phyloP scores from a whole-genome alignment of 1,140 invertebrate species.

The Drosophila aff. region DNA sequence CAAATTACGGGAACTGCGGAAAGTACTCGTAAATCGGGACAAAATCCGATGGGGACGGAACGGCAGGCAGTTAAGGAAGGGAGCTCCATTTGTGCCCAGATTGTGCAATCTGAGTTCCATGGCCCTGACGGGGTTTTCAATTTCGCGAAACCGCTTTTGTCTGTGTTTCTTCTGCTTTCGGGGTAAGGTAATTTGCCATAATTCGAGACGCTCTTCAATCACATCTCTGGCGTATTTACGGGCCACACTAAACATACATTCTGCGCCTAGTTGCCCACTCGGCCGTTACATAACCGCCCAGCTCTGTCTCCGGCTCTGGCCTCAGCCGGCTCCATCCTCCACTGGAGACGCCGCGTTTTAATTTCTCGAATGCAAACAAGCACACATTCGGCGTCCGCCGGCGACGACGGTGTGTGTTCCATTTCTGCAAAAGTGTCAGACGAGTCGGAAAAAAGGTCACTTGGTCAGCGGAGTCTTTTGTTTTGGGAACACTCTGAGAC shows the following conservation, averaged over 20 bases:
- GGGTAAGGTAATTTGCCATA: slow-evolving; percentile 46
- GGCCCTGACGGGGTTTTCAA: slow-evolving; percentile 37
- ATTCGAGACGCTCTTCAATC: slow-evolving; percentile 57
- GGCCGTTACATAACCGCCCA: slow-evolving; percentile 47
- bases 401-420: slow-evolving; percentile 42
- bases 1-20: slow-evolving; percentile 21
- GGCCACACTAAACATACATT: slow-evolving; percentile 53
- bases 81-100: not conserved
- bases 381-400: slow-evolving; percentile 3
- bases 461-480: slow-evolving; percentile 75
- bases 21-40: slow-evolving; percentile 20
- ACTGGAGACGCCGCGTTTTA: slow-evolving; percentile 36
- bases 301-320: slow-evolving; percentile 17
- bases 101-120: slow-evolving; percentile 31
- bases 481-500: slow-evolving; percentile 70
- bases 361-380: slow-evolving; percentile 62
- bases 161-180: slow-evolving; percentile 20
- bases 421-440: slow-evolving; percentile 79
- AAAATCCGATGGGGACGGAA: slow-evolving; percentile 15
- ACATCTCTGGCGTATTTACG: slow-evolving; percentile 55
- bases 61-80: slow-evolving; percentile 14
- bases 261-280: slow-evolving; percentile 56
- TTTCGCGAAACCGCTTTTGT: slow-evolving; percentile 23
- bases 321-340: slow-evolving; percentile 36
- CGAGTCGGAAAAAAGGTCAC: slow-evolving; percentile 68